Evolutionary conservation across 2,797 vertebrate genomes (phyloP).

Genomic region (Sciaenops ocellatus): DNA sequence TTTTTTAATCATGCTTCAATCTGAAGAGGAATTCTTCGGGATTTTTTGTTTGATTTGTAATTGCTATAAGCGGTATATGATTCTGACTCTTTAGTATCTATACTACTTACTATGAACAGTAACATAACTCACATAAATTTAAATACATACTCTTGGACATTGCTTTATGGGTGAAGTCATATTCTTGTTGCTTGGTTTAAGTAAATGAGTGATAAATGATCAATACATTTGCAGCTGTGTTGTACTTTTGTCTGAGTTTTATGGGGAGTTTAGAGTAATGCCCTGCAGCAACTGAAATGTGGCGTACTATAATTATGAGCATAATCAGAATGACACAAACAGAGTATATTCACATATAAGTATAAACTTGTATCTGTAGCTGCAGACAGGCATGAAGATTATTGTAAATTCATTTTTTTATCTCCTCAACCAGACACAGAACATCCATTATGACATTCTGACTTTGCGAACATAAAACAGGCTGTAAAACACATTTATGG

Average conservation of each 20-base stretch:
- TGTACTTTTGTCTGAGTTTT: not conserved
- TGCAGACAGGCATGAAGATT: slow-evolving; percentile 3
- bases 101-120: not conserved
- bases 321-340: not conserved
- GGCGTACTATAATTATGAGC: not conserved
- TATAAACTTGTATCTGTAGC: not conserved
- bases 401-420: slow-evolving; percentile 29
- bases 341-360: not conserved
- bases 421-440: slow-evolving; percentile 33
- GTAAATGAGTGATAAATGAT: not conserved
- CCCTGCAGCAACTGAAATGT: not conserved
- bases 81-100: no score
- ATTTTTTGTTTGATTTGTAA: not conserved
- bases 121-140: no score
- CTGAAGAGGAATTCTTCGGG: not conserved
- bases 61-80: not conserved
- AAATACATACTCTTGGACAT: not conserved
- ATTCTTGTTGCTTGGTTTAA: not conserved
- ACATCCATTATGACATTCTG: slow-evolving; percentile 18
- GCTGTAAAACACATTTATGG: slow-evolving; percentile 35
- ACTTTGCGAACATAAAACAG: slow-evolving; percentile 21
- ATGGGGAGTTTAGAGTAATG: not conserved
- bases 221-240: not conserved
- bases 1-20: not conserved
- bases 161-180: no score